Evolutionary conservation across 1,140 invertebrate genomes (phyloP), one percentile per base, ranked within the genome.

Genomic region (Achatina immaculata): DNA sequence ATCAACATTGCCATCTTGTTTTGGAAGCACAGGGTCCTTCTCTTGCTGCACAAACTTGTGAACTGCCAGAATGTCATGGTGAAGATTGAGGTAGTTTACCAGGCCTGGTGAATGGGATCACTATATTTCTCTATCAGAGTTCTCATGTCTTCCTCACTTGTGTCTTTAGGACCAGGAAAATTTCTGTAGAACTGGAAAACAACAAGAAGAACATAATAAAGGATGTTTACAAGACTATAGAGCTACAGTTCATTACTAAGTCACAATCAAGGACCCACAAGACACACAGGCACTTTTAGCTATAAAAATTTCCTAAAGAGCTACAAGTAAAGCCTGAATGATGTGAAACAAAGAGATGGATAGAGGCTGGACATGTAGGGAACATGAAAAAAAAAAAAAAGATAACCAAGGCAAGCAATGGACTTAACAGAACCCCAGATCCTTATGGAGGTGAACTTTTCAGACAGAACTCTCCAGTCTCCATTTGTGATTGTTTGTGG

Each of bases 51-150:
- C 65, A 68, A 85, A 83, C 48, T 87, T 81, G 7, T 79, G 80
- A 0, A 90, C 83, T 28, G 89, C 89, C 43, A 88, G 82, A 28
- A 92, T 82, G 82, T 92, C 90, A 84, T 91, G 86, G 72, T 90
- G 87, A 14, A 92, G 85, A 78, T 92, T 92, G 3, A 91, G 82
- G 78, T 92, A 92, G 72, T 90, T 90, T 14, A 92, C 74, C n/a
- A 90, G 81, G 24, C 89, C 89, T 28, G 88, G 85, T 83, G 75
- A 7, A 83, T 82, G 11, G 90, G 90, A 73, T 91, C 89, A 58
- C 84, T 76, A 78, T 92, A 92, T 72, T 90, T 90, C 73, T 85
- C 81, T 36, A 90, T 88, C 40, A 92, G 82, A 43, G 90, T 75
- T 16, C 82, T 85, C 71, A 90, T 86, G 55, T 92, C 91, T 48